Evolutionary conservation across 2,888 invertebrate species (phyloP).

Genomic region (Brachyopa scutellaris): DNA sequence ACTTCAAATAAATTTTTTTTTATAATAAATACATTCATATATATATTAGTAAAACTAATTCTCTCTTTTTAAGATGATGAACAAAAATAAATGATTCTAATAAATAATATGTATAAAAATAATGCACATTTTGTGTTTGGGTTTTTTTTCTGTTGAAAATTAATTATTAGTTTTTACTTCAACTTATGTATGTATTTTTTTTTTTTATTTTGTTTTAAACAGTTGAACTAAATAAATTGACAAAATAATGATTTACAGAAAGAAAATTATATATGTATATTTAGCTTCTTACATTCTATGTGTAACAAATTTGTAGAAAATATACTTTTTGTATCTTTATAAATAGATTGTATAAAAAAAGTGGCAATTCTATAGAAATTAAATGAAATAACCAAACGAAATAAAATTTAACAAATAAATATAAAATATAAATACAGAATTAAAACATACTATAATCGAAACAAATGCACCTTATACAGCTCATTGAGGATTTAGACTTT

Average conservation of each 20-base stretch:
- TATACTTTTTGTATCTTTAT: slow-evolving; percentile 31
- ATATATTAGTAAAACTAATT: too few species aligned
- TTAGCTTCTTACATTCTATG: slow-evolving; percentile 32
- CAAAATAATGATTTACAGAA: slow-evolving; percentile 10
- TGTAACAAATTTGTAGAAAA: slow-evolving; percentile 55
- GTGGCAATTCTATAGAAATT: slow-evolving; percentile 10
- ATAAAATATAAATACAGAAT: slow-evolving; percentile 14
- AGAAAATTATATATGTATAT: slow-evolving; percentile 20
- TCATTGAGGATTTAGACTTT: slow-evolving; percentile 22
- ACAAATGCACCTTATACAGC: slow-evolving; percentile 67
- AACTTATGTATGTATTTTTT: too few species aligned
- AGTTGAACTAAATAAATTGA: slow-evolving; percentile 24
- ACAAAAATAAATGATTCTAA: neutral
- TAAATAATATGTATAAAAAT: slow-evolving; percentile 18
- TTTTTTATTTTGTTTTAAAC: too few species aligned
- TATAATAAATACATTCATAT: too few species aligned
- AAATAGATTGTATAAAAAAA: slow-evolving; percentile 41
- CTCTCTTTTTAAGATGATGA: too few species aligned
- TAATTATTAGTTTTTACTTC: too few species aligned
- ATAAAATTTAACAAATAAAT: slow-evolving; percentile 29
- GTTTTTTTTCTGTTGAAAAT: too few species aligned
- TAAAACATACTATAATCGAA: slow-evolving; percentile 13
- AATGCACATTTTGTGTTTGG: slow-evolving; percentile 26
- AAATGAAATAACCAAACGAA: slow-evolving; percentile 4
- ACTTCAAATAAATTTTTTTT: too few species aligned